Percentiles rank a stretch among this genome's conserved stretches.
Evolutionary conservation across 2,113 vertebrate genomes (phyloP).

Genomic region (Salvator merianae): DNA sequence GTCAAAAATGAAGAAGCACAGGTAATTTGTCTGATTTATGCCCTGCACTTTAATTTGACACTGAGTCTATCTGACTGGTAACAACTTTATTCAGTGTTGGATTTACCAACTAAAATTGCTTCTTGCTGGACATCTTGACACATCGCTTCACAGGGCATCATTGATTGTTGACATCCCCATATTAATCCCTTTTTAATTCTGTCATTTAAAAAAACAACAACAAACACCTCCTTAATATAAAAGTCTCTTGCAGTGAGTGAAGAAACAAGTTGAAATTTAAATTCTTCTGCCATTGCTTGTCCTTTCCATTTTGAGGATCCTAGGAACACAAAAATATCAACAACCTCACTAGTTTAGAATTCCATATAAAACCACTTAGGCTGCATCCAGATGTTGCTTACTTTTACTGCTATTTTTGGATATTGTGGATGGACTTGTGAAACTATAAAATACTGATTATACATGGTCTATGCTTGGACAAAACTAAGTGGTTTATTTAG

Average conservation of each 20-base stretch:
- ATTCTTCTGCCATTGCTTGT: background rate
- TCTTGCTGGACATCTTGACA: conserved; percentile 63
- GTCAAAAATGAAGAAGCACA: conserved; percentile 48
- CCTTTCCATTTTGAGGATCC: background rate
- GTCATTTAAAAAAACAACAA: conserved; percentile 44
- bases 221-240: conserved; percentile 28
- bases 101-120: conserved; percentile 61
- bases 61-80: conserved; percentile 57
- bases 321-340: background rate
- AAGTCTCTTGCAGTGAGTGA: conserved; percentile 10
- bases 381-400: too few species aligned
- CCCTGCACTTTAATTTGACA: conserved; percentile 61
- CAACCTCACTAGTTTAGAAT: rapidly evolving
- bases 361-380: background rate
- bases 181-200: conserved; percentile 64
- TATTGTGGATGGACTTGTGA: too few species aligned
- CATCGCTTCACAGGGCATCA: conserved; percentile 50
- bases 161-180: conserved; percentile 58
- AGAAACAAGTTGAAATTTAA: background rate
- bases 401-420: too few species aligned
- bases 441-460: too few species aligned
- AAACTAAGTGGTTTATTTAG: too few species aligned
- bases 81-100: conserved; percentile 56
- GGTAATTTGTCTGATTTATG: conserved; percentile 60
- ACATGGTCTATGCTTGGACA: too few species aligned